A percentile compares a stretch with the other conserved stretches of the same genome.
Evolutionary conservation across 2,797 vertebrate species (phyloP).

Genomic region (Agapornis canus): DNA sequence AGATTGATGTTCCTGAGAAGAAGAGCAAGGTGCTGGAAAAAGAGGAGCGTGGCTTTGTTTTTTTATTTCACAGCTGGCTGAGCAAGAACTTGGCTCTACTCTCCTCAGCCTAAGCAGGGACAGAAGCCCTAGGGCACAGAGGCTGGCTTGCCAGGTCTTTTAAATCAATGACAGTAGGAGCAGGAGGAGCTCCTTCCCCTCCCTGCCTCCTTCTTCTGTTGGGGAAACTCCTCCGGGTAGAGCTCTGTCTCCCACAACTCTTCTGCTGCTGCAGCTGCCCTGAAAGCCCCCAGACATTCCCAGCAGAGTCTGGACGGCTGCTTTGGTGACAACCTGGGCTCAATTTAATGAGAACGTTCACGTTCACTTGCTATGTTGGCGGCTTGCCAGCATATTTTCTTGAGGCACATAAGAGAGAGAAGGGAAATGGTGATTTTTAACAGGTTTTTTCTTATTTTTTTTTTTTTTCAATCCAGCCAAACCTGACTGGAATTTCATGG

Average conservation of each 20-base stretch:
- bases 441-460: background rate
- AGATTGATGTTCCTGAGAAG: background rate
- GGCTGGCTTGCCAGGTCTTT: background rate
- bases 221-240: background rate
- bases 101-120: background rate
- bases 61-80: constrained; percentile 19
- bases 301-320: constrained; percentile 40
- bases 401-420: constrained; percentile 49
- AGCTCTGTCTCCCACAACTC: background rate
- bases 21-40: background rate
- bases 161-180: background rate
- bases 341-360: constrained; percentile 50
- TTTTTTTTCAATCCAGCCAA: constrained; percentile 17
- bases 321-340: constrained; percentile 58
- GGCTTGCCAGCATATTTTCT: background rate
- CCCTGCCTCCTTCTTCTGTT: background rate
- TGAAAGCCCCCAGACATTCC: constrained; percentile 43
- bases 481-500: constrained; percentile 70
- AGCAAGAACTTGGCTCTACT: background rate
- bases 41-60: background rate
- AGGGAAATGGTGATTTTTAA: constrained; percentile 59
- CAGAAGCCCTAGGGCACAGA: background rate
- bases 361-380: constrained; percentile 58
- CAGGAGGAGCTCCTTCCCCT: background rate
- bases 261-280: constrained; percentile 20